Base-by-base conservation (phyloP, 2,888 invertebrate genomes). In the Agrochola circellaris region DNA sequence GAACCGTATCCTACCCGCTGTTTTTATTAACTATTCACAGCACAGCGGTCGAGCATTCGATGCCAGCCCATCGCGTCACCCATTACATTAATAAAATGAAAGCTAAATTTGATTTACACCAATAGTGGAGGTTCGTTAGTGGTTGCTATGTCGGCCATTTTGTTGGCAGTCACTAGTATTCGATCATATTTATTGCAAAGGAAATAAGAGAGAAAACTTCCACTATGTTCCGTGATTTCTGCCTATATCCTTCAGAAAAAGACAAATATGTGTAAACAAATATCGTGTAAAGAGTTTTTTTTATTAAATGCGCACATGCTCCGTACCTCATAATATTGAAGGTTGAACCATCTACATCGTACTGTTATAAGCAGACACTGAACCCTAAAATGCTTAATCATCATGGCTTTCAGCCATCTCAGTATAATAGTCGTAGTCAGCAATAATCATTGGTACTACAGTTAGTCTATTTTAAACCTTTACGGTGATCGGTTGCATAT, bases 21-120 rank as follows among this genome's bases (percentile, higher is more conserved):
- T 75, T 82, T 86, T 84, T 86, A 86, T 86, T 73, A 84, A 86
- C 80, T 81, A 83, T 83, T 75, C 81, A 77, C 26, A 13, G 38
- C 72, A 69, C 66, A 83, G 66, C 58, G 58, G 70, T 30, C 20
- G 51, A 73, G 70, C 73, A 77, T 77, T 84, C 84, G 68, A 84
- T 69, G 66, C 62, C 54, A 73, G 64, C 38, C 70, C 60, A 78
- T 85, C 77, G 69, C 72, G 67, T 56, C 51, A 77, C 51, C 77
- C 72, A 75, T 77, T 86, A 75, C 71, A 26, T 60, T 74, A 78
- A 86, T 78, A 86, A 75, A 86, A 73, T 81, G 38, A 81, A 75
- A 68, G 75, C 78, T 73, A 73, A 77, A 58, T 78, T 86, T 71
- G 71, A 81, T 73, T 84, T 66, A 78, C 60, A 61, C 30, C 58